phyloP scores from a whole-genome alignment of 2,113 vertebrate genomes.

The Cathartes aura region DNA sequence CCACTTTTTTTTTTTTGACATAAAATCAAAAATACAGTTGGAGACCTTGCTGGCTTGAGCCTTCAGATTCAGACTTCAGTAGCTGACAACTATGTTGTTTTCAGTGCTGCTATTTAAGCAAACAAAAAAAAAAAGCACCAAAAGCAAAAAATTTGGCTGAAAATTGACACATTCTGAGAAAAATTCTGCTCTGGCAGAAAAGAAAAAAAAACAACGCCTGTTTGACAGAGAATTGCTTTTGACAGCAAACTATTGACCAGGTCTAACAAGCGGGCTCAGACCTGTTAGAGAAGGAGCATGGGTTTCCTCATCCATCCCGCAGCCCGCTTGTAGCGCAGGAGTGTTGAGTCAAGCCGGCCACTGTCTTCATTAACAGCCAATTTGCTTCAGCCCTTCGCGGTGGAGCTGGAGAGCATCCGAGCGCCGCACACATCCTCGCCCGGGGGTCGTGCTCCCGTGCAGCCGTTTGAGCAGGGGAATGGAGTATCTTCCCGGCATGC shows the following conservation, averaged over 20 bases:
- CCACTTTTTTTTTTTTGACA: not conserved
- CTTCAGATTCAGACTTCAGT: not conserved
- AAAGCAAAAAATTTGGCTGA: slow-evolving; percentile 27
- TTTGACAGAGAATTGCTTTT: slow-evolving; percentile 40
- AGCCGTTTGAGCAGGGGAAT: not conserved
- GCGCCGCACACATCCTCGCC: fast-evolving
- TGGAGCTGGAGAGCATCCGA: not conserved
- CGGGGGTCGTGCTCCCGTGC: not conserved
- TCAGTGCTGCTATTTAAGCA: not conserved
- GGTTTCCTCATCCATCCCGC: not conserved
- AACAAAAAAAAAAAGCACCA: not conserved
- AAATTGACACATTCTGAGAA: slow-evolving; percentile 15
- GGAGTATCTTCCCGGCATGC: slow-evolving; percentile 19
- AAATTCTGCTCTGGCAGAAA: not conserved
- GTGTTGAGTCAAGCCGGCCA: not conserved
- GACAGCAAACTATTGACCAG: slow-evolving; percentile 56
- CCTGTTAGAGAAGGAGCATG: not conserved
- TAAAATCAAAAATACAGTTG: slow-evolving; percentile 27
- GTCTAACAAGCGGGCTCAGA: slow-evolving; percentile 28
- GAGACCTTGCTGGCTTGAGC: slow-evolving; percentile 9
- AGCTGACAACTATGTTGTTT: slow-evolving; percentile 25
- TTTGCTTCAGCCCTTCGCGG: not conserved
- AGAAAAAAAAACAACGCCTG: not conserved
- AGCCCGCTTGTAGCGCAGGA: fast-evolving
- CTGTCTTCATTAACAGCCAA: not conserved